Conservation (phyloP, 1,140 invertebrate species). For the Tribolium castaneum region DNA sequence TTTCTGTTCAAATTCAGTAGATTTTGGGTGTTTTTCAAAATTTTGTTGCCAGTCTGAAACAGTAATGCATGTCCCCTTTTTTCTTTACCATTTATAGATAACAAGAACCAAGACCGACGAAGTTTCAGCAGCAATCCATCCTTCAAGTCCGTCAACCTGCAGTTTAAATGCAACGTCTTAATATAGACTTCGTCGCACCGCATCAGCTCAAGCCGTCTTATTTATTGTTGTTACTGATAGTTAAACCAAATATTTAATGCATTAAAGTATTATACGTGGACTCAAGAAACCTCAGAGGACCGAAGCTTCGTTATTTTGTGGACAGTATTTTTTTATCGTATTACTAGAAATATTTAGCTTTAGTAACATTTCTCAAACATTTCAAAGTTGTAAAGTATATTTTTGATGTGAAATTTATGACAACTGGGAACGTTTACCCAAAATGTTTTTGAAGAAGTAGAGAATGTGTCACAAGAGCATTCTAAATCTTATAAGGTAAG, state of each 20-base stretch:
- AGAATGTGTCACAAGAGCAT: conserved; percentile 16
- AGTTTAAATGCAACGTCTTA: conserved; percentile 61
- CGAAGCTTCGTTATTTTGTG: neutral
- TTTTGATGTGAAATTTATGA: conserved; percentile 32
- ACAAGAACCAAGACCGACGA: conserved; percentile 62
- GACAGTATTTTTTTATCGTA: neutral
- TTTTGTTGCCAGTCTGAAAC: conserved; percentile 2
- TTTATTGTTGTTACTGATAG: conserved; percentile 28
- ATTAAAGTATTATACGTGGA: conserved; percentile 6
- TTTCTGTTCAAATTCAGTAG: neutral
- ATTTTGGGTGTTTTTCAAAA: conserved; percentile 43
- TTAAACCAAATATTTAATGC: conserved; percentile 13
- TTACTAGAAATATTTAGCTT: conserved; percentile 8
- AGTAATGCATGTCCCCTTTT: conserved; percentile 54
- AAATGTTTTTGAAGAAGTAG: conserved; percentile 22
- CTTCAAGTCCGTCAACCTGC: conserved; percentile 60
- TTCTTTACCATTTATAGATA: conserved; percentile 58
- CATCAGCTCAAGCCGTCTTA: conserved; percentile 13
- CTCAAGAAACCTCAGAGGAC: conserved; percentile 9
- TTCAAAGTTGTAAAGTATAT: conserved; percentile 15
- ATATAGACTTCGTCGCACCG: conserved; percentile 44
- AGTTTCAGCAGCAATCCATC: conserved; percentile 53
- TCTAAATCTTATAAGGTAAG: conserved; percentile 21
- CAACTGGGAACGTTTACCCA: conserved; percentile 2
- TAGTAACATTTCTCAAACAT: conserved; percentile 11